Evolutionary conservation across 1,140 invertebrate species (phyloP).

Genomic region (Drosophila busckii): DNA sequence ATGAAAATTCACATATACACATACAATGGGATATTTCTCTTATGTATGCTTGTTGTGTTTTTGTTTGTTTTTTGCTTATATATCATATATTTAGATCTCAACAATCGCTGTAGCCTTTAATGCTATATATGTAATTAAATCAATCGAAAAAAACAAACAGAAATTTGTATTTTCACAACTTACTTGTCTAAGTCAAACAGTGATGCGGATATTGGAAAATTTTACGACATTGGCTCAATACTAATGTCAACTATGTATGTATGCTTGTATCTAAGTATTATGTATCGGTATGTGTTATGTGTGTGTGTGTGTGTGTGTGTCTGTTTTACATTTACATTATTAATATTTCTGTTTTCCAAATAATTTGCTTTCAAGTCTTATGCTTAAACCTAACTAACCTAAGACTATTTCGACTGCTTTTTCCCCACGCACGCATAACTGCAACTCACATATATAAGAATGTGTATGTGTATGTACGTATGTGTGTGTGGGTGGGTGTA

Average conservation of each 20-base stretch:
- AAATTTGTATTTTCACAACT: constrained; percentile 16
- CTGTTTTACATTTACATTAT: constrained; percentile 3
- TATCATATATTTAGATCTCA: constrained; percentile 15
- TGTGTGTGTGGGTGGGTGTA: constrained; percentile 16
- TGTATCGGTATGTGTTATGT: constrained; percentile 18
- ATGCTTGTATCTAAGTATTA: constrained; percentile 37
- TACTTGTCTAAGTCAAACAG: constrained; percentile 57
- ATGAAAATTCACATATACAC: constrained; percentile 36
- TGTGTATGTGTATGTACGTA: constrained; percentile 3
- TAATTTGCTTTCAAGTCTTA: constrained; percentile 24
- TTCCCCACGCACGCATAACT: constrained; percentile 15
- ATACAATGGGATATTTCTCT: constrained; percentile 36
- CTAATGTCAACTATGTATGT: constrained; percentile 48
- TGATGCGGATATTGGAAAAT: constrained; percentile 66
- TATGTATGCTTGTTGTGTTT: constrained; percentile 28
- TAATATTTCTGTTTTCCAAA: constrained; percentile 11
- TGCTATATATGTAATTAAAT: constrained; percentile 21
- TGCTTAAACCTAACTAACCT: constrained; percentile 35
- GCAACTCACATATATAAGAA: neutral
- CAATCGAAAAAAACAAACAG: constrained; percentile 1
- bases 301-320: constrained; percentile 9
- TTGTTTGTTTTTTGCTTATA: constrained; percentile 25
- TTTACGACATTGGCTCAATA: constrained; percentile 65
- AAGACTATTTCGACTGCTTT: constrained; percentile 9
- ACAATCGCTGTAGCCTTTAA: constrained; percentile 29